These are phyloP conservation scores for Watsonalla binaria DNA, from an alignment of 2,888 invertebrate species.

Conservation along the genomic window DNA sequence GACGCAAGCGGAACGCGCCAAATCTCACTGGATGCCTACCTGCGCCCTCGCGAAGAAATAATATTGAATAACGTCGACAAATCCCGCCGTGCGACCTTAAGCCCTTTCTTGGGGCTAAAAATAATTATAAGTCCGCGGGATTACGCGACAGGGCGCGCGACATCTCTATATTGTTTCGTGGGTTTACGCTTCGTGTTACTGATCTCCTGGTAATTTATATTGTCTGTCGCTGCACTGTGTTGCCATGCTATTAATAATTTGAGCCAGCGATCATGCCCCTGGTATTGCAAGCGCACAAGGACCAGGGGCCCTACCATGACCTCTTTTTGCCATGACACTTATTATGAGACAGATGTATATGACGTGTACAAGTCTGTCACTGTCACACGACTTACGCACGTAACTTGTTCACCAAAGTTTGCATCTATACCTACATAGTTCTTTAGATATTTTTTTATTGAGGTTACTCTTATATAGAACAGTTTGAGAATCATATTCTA, in stretches of 20 bases:
- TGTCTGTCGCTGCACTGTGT: neutral
- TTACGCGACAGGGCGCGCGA: slow-evolving; percentile 37
- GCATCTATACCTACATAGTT: no score
- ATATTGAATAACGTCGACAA: slow-evolving; percentile 74
- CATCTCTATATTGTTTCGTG: slow-evolving; percentile 41
- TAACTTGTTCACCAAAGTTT: no score
- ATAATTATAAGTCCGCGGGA: slow-evolving; percentile 48
- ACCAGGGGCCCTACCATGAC: no score
- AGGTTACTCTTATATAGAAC: no score
- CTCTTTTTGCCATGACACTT: no score
- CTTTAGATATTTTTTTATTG: no score
- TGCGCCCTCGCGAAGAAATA: slow-evolving; percentile 55
- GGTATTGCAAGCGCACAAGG: no score
- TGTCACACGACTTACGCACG: no score
- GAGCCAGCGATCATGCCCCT: no score
- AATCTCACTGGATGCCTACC: slow-evolving; percentile 53
- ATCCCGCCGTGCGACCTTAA: slow-evolving; percentile 68
- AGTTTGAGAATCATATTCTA: no score
- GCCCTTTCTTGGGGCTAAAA: slow-evolving; percentile 63
- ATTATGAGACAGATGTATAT: no score
- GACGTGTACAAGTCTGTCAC: no score
- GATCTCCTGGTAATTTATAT: slow-evolving; percentile 6
- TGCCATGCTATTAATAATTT: neutral
- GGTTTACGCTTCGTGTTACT: slow-evolving; percentile 29
- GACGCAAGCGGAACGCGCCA: slow-evolving; percentile 31